Conservation (phyloP, 2,888 invertebrate species). For the Ametastegia equiseti region DNA sequence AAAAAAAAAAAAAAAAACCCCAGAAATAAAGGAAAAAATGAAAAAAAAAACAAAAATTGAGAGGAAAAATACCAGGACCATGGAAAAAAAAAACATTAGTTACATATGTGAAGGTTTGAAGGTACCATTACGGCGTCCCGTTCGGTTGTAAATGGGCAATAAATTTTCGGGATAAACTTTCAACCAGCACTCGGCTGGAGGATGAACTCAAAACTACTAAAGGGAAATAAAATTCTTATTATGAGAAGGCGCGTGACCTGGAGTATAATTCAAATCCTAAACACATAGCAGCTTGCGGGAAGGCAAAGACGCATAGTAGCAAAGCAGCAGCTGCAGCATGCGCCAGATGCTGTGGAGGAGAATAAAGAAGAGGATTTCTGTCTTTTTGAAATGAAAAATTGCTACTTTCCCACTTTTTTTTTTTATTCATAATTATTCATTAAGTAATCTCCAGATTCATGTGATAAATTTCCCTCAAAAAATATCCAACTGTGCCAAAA, state of each 20-base stretch:
- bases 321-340: background rate
- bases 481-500: too few species aligned
- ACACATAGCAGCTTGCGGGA: too few species aligned
- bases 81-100: background rate
- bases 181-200: background rate
- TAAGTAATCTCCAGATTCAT: too few species aligned
- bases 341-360: background rate
- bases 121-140: too few species aligned
- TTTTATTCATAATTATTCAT: too few species aligned
- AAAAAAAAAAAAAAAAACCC: background rate
- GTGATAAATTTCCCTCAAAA: too few species aligned
- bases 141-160: background rate
- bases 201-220: background rate
- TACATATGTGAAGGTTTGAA: background rate
- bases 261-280: background rate
- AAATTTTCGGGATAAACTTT: background rate
- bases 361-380: background rate
- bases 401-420: background rate
- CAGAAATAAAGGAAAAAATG: background rate
- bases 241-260: background rate
- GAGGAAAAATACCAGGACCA: background rate
- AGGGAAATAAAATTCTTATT: background rate
- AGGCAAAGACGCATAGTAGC: background rate
- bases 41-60: background rate
- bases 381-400: background rate